Percentiles rank a stretch among this genome's conserved stretches.
Conservation (phyloP, 2,797 vertebrate species). For the Gallinago solitaria region DNA sequence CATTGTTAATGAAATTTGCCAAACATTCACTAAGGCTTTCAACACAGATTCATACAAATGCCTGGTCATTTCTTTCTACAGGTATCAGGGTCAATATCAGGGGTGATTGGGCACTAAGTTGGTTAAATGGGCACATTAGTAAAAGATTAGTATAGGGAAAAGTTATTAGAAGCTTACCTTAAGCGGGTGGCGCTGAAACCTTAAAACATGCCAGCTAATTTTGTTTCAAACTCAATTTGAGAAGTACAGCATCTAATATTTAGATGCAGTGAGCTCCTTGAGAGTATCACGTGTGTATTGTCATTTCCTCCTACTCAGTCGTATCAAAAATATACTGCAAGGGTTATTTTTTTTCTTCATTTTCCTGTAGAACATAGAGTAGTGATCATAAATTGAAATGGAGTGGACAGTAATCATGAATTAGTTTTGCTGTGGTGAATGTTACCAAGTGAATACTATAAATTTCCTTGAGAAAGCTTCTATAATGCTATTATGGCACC, state of each 20-base stretch:
- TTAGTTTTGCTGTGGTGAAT: background rate
- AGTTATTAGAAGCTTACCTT: background rate
- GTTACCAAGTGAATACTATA: background rate
- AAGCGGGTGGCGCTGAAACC: background rate
- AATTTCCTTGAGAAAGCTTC: constrained; percentile 10
- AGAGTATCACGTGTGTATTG: background rate
- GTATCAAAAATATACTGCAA: background rate
- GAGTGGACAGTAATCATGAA: background rate
- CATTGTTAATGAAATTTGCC: background rate
- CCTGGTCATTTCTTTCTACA: background rate
- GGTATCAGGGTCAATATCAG: background rate
- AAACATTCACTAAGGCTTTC: background rate
- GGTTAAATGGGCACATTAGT: background rate
- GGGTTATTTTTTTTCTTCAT: background rate
- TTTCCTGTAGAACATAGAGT: background rate
- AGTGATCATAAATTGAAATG: constrained; percentile 1
- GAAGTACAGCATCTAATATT: background rate
- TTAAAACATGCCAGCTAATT: background rate
- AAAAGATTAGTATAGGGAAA: background rate
- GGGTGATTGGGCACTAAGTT: background rate
- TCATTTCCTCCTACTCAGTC: background rate
- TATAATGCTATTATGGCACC: background rate
- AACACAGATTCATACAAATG: background rate
- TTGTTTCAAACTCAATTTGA: background rate
- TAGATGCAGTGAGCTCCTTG: background rate